Percentiles rank a stretch among this genome's conserved stretches.
Conservation (phyloP, 1,140 invertebrate genomes). For the Diuraphis noxia region DNA sequence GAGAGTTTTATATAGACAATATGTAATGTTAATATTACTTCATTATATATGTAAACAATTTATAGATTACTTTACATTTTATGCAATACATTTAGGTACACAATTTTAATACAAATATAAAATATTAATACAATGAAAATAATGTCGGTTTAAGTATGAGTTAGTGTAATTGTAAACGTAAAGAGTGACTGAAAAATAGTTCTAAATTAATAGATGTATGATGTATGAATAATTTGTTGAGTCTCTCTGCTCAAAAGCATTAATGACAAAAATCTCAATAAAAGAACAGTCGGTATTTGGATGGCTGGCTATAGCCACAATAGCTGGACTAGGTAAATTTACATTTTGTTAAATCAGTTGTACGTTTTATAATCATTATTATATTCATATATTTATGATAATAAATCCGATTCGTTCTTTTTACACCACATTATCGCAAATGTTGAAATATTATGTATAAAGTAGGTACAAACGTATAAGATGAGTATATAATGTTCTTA, state of each 20-base stretch:
- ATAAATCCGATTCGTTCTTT: neutral
- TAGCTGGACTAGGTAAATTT: no score
- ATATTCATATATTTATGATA: neutral
- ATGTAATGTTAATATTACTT: no score
- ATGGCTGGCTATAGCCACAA: no score
- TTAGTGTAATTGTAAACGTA: no score
- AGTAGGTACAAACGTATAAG: no score
- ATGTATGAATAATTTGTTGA: neutral
- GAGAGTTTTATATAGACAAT: no score
- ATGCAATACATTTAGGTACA: neutral
- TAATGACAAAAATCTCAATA: neutral
- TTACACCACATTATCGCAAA: neutral
- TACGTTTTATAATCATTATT: no score
- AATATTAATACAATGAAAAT: neutral
- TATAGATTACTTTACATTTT: neutral
- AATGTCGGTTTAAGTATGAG: neutral
- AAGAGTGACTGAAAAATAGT: neutral
- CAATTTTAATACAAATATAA: no score
- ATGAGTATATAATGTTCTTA: no score
- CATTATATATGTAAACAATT: neutral
- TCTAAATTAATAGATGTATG: no score
- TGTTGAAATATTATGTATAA: no score
- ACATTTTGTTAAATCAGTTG: neutral
- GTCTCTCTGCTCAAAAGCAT: neutral
- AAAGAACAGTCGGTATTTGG: neutral